A percentile compares a stretch with the other conserved stretches of the same genome.
These are phyloP conservation scores for Colistium nudipinnis DNA, from an alignment of 2,113 vertebrate species.

Conservation along the genomic window DNA sequence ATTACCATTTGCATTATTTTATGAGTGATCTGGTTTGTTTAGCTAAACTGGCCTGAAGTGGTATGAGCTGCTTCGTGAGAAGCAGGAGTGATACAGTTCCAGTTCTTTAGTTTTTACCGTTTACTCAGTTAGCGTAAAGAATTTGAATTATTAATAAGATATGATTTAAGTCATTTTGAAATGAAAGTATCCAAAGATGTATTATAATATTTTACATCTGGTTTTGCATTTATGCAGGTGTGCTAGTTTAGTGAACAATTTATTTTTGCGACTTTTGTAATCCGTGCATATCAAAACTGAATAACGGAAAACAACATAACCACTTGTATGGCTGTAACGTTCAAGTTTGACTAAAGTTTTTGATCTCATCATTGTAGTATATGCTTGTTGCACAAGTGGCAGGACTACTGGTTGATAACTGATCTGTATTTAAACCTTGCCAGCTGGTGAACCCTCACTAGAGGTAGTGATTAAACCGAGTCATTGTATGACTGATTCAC, in stretches of 20 bases:
- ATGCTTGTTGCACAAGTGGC: constrained; percentile 2
- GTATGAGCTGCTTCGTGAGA: constrained; percentile 45
- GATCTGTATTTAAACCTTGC: constrained; percentile 12
- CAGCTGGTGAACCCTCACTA: neutral
- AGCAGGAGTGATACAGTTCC: constrained; percentile 45
- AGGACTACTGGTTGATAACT: constrained; percentile 1
- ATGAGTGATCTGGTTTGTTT: constrained; percentile 31
- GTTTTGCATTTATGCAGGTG: too few species aligned
- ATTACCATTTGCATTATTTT: constrained; percentile 31
- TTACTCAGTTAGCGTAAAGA: constrained; percentile 18
- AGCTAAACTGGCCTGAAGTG: constrained; percentile 47
- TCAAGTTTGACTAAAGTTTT: neutral
- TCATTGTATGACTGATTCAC: neutral
- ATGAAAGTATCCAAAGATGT: neutral
- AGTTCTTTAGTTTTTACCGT: constrained; percentile 42
- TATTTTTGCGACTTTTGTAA: too few species aligned
- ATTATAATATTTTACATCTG: too few species aligned
- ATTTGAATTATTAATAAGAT: constrained; percentile 19
- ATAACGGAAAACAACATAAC: too few species aligned
- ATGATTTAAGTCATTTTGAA: constrained; percentile 22
- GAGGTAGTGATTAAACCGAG: constrained; percentile 4
- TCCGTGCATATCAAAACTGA: too few species aligned
- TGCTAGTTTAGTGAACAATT: too few species aligned
- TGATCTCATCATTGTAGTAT: constrained; percentile 1
- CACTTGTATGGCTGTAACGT: too few species aligned